Base-by-base conservation (phyloP, 2,797 vertebrate species). In the Tolypeutes matacus region DNA sequence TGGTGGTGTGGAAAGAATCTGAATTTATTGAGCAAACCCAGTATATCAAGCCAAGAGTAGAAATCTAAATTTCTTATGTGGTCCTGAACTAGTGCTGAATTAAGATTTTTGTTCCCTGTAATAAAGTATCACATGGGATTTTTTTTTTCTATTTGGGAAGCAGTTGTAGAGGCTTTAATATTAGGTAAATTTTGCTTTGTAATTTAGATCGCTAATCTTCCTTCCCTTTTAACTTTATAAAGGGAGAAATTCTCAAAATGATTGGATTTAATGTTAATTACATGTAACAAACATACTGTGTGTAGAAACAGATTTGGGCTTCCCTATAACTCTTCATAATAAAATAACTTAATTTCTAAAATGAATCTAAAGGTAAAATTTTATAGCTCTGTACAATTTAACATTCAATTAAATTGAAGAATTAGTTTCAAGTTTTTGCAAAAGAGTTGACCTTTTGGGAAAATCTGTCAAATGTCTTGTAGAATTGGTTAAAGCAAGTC, bases 121-220 rank as follows among this genome's bases (percentile, higher is more conserved):
- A 81, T 56, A 56, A 94, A 75, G 15, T 87, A 53, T 72, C 36
- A 27, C n/a, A 51, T 39, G 42, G 11, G 46, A 46, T 67, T 65
- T 77, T 81, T 51, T 60, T 49, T 82, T 82, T 62, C 76, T 53
- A 23, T 88, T 75, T 31, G 18, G 56, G 72, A 91, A 85, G n/a
- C 7, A 85, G 0, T 67, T 88, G 11, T 64, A 18, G 56, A 81
- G 21, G 39, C 18, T 80, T 36, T 80, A 46, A 34, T 88, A 81
- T 92, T 85, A 75, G 78, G n/a, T 89, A 93, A 88, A 89, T 89
- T 90, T 92, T 89, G 69, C 62, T 91, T 82, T 72, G 42, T 85
- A 84, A 75, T 78, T 95, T 83, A 77, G 27, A 58, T 92, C 81
- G 20, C 0, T 94, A 27, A 20, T 89, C 93, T 80, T 95, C 34